Conservation (phyloP, 2,888 invertebrate genomes). For the Cheilosia urbana region DNA sequence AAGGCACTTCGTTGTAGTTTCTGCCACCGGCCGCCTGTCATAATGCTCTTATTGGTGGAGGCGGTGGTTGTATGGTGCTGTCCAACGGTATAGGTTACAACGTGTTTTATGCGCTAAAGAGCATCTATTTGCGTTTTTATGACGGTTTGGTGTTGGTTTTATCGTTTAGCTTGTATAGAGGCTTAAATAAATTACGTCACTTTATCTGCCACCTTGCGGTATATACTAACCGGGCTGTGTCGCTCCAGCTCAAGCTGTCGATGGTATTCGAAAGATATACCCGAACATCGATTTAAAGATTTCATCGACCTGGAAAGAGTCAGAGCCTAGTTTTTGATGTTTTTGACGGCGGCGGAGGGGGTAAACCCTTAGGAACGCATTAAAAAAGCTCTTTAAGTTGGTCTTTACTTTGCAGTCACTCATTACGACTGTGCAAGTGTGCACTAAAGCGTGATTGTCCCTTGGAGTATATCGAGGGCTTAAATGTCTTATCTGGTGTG, state of each 20-base stretch:
- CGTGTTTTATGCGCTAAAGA: slow-evolving; percentile 67
- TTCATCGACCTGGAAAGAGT: slow-evolving; percentile 47
- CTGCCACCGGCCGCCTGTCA: not conserved
- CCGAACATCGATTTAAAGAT: slow-evolving; percentile 41
- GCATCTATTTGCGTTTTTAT: slow-evolving; percentile 74
- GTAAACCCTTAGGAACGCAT: slow-evolving; percentile 24
- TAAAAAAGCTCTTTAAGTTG: slow-evolving; percentile 42
- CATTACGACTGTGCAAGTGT: slow-evolving; percentile 26
- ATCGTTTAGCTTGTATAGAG: slow-evolving; percentile 54
- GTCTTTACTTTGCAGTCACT: slow-evolving; percentile 31
- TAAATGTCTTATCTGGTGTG: slow-evolving; percentile 46
- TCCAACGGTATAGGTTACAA: slow-evolving; percentile 67
- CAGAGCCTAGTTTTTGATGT: not conserved
- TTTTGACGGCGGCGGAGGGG: not conserved
- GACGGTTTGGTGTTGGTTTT: slow-evolving; percentile 72
- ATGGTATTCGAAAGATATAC: slow-evolving; percentile 10
- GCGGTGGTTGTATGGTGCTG: slow-evolving; percentile 33
- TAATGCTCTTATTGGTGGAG: not conserved
- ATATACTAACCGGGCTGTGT: slow-evolving; percentile 42
- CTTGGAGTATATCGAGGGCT: slow-evolving; percentile 21
- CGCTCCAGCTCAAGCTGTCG: not conserved
- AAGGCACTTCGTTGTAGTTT: not conserved
- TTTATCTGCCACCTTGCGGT: slow-evolving; percentile 60
- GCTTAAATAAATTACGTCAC: slow-evolving; percentile 63
- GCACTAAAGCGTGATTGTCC: slow-evolving; percentile 32